Evolutionary conservation across 2,888 invertebrate species (phyloP).

Genomic region (Arge pagana): DNA sequence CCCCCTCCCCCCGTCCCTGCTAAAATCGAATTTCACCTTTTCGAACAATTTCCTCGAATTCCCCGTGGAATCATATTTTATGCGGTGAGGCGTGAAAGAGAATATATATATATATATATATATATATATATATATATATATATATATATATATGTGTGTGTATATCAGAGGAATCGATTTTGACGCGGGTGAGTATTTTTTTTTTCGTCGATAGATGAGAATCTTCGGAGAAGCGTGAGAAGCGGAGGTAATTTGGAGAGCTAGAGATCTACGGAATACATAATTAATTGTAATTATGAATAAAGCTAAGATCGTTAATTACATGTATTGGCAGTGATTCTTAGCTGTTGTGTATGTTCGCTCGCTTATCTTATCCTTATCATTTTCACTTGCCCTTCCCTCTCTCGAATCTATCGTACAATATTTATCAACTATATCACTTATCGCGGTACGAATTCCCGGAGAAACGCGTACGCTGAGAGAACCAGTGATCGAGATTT

Average conservation of each 20-base stretch:
- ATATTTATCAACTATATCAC: slow-evolving; percentile 16
- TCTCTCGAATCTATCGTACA: slow-evolving; percentile 6
- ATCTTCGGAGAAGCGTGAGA: background rate
- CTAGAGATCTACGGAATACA: slow-evolving; percentile 45
- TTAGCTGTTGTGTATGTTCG: slow-evolving; percentile 53
- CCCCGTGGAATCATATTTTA: no score
- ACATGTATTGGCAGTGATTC: slow-evolving; percentile 57
- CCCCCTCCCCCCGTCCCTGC: no score
- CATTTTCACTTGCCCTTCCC: background rate
- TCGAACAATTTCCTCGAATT: no score
- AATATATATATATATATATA: no score
- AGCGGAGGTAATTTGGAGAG: slow-evolving; percentile 15
- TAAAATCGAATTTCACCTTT: no score
- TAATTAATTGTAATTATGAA: slow-evolving; percentile 42
- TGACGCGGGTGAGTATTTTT: background rate
- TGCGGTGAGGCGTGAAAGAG: no score
- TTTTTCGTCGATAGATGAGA: background rate
- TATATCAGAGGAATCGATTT: no score
- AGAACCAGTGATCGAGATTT: slow-evolving; percentile 3
- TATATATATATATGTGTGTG: no score
- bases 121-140: no score
- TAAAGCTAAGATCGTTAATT: slow-evolving; percentile 46
- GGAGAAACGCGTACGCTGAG: background rate
- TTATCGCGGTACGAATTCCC: background rate
- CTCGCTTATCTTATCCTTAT: slow-evolving; percentile 12